phyloP scores from a whole-genome alignment of 2,113 vertebrate genomes.

The Chiloscyllium plagiosum region DNA sequence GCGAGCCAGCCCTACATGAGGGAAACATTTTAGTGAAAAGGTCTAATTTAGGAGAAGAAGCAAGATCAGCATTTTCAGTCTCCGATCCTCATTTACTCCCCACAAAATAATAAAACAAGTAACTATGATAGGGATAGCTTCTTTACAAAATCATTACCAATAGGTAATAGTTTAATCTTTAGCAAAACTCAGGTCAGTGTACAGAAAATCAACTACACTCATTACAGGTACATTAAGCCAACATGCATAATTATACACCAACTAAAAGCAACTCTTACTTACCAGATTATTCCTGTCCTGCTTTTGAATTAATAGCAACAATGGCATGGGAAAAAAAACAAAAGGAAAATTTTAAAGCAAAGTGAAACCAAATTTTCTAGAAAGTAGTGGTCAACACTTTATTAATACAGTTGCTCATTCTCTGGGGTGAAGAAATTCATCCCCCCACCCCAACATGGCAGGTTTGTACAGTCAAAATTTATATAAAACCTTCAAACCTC shows the following conservation, averaged over 20 bases:
- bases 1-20: background rate
- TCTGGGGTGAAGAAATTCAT: background rate
- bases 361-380: background rate
- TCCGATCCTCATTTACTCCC: background rate
- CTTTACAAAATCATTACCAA: conserved; percentile 17
- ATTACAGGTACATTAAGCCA: background rate
- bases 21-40: background rate
- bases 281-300: conserved; percentile 99
- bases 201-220: background rate
- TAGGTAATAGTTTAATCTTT: background rate
- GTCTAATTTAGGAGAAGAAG: background rate
- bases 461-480: background rate
- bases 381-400: background rate
- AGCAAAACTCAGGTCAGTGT: background rate
- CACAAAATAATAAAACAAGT: background rate
- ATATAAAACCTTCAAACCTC: background rate
- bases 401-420: background rate
- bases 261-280: conserved; percentile 58
- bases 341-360: conserved; percentile 44
- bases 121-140: background rate
- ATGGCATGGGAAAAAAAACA: conserved; percentile 60
- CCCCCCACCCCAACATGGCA: background rate
- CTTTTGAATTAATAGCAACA: conserved; percentile 68
- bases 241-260: conserved; percentile 40
- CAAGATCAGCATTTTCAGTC: background rate